Evolutionary conservation across 2,888 invertebrate genomes (phyloP), one percentile per base, ranked within the genome.

Genomic region (Drosophila yooni): DNA sequence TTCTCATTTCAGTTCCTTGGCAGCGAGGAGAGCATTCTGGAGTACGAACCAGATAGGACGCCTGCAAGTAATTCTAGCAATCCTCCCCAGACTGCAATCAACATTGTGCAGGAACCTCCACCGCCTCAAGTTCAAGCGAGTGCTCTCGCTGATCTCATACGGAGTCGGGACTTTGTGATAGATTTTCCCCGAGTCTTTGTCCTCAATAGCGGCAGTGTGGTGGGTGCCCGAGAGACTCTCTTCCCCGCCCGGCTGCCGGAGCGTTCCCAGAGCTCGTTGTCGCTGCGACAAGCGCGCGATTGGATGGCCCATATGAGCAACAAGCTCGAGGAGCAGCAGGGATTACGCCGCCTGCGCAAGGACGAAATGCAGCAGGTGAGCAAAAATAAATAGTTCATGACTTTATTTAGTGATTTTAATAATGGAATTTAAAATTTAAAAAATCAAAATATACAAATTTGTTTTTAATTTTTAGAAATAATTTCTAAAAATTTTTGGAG

Each of bases 11-110:
- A 97, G 97, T 96, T 96, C 93, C 95, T 96, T 56, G 97, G 96
- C 83, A 97, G 97, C 91, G 97, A 97, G 92, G 97, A 97, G 93
- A 97, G 97, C 92, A 96, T 97, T 81, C 94, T 97, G 66, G 96
- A 97, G 92, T 94, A 96, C 86, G 96, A 96, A 76, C 94, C 91
- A 1, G 90, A 89, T 33, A 83, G 88, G 46, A 92, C 92, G 48
- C 92, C 92, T 58, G 92, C 91, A 43, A 52, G 50, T 48, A 68
- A 40, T 11, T 29, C 64, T 8, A 73, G 38, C 15, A 27, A 15
- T 46, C 25, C 15, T 70, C 10, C 38, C 0, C 70, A 74, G 25
- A n/a, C 52, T 10, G 43, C 50, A 0, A 38, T 68, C 34, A 67
- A 18, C 2, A 21, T 58, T 10, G 58, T 40, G 6, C 79, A 67